Evolutionary conservation across 1,140 invertebrate genomes (phyloP).

Genomic region (Pteromalus puparum): DNA sequence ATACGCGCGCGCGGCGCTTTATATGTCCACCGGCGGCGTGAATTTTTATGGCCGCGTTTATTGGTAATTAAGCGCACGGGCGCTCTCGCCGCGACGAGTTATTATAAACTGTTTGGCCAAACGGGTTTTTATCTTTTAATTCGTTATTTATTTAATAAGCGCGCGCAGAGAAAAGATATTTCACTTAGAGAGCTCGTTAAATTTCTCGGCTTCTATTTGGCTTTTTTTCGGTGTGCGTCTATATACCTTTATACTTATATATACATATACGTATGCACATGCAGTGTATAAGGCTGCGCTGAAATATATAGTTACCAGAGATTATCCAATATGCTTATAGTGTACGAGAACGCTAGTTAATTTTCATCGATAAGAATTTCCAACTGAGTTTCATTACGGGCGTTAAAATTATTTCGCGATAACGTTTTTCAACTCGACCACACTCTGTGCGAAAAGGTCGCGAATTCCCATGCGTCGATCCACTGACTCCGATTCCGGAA

Average conservation of each 20-base stretch:
- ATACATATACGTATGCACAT: too few species aligned
- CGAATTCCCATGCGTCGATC: too few species aligned
- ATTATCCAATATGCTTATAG: too few species aligned
- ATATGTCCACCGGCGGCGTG: not conserved
- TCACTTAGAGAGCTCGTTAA: slow-evolving; percentile 40
- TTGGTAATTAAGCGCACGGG: slow-evolving; percentile 31
- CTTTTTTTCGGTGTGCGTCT: not conserved
- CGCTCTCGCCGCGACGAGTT: not conserved
- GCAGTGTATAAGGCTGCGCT: too few species aligned
- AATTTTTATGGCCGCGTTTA: slow-evolving; percentile 32
- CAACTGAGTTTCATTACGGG: too few species aligned
- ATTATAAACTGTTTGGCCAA: slow-evolving; percentile 30
- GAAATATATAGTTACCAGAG: too few species aligned
- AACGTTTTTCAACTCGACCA: too few species aligned
- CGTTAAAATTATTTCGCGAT: too few species aligned
- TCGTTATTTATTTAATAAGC: slow-evolving; percentile 37
- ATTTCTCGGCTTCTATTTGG: not conserved
- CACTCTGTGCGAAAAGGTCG: too few species aligned
- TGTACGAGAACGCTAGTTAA: too few species aligned
- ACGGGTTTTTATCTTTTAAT: slow-evolving; percentile 28
- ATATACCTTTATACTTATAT: too few species aligned
- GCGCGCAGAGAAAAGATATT: slow-evolving; percentile 30
- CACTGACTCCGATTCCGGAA: not conserved
- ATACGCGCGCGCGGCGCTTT: not conserved
- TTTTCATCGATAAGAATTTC: too few species aligned